phyloP scores from a whole-genome alignment of 2,797 vertebrate genomes.

The Mionectes olivaceus region DNA sequence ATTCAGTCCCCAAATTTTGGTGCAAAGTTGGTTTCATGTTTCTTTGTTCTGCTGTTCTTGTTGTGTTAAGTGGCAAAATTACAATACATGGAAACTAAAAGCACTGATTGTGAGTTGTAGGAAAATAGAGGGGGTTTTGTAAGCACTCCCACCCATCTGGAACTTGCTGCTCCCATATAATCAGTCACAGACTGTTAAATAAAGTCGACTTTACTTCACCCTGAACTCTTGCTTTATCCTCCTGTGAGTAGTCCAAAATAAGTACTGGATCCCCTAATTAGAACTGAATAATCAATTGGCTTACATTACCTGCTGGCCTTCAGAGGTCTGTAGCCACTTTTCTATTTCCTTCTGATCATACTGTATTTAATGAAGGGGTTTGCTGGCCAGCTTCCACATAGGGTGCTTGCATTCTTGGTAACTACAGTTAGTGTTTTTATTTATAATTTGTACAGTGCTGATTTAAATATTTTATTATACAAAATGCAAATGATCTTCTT shows the following conservation, averaged over 20 bases:
- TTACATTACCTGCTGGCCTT: conserved; percentile 63
- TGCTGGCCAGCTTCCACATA: conserved; percentile 40
- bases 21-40: conserved; percentile 18
- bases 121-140: conserved; percentile 53
- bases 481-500: conserved; percentile 24
- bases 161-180: conserved; percentile 70
- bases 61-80: conserved; percentile 4
- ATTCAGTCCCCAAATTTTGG: conserved; percentile 29
- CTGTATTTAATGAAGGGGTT: conserved; percentile 14
- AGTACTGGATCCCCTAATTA: conserved; percentile 60
- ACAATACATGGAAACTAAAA: conserved; percentile 39
- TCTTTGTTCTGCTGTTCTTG: conserved; percentile 40
- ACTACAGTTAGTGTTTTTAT: conserved; percentile 36
- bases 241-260: conserved; percentile 37
- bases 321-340: conserved; percentile 41
- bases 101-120: conserved; percentile 51
- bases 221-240: conserved; percentile 53
- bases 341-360: conserved; percentile 31
- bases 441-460: conserved; percentile 13
- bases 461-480: conserved; percentile 45
- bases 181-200: conserved; percentile 69
- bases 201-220: conserved; percentile 46
- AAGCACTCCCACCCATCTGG: conserved; percentile 66
- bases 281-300: conserved; percentile 58
- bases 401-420: conserved; percentile 19